Percentiles rank a stretch among this genome's conserved stretches.
Evolutionary conservation across 2,797 vertebrate genomes (phyloP).

Genomic region (Esox masquinongy): DNA sequence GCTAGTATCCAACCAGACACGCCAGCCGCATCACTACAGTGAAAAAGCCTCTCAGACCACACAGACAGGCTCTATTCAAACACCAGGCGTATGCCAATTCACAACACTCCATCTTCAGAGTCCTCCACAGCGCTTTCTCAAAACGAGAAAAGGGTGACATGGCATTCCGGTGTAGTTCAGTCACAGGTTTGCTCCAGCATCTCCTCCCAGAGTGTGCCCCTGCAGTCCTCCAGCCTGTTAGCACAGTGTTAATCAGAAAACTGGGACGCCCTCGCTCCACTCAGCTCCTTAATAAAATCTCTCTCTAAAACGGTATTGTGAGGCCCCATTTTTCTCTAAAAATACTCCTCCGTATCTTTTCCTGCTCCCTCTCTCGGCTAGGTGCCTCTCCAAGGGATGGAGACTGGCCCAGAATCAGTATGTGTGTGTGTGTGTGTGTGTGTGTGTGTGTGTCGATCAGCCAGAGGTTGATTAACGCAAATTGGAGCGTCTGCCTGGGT

Average conservation of each 20-base stretch:
- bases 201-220: constrained; percentile 56
- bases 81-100: constrained; percentile 16
- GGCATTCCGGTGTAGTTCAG: constrained; percentile 59
- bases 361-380: constrained; percentile 73
- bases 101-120: background rate
- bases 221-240: constrained; percentile 52
- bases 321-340: constrained; percentile 84
- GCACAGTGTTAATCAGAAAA: constrained; percentile 79
- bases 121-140: constrained; percentile 51
- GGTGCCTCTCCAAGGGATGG: constrained; percentile 78
- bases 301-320: constrained; percentile 81
- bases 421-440: constrained; percentile 60
- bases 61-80: constrained; percentile 47
- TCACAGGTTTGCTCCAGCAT: constrained; percentile 67
- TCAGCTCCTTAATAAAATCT: constrained; percentile 79
- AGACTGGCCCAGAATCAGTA: constrained; percentile 82
- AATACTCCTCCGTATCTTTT: constrained; percentile 75
- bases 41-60: constrained; percentile 21
- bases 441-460: constrained; percentile 60
- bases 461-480: constrained; percentile 68
- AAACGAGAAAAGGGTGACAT: constrained; percentile 57
- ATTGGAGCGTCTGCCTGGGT: constrained; percentile 71
- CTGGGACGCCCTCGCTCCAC: constrained; percentile 79
- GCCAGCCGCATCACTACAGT: constrained; percentile 16
- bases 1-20: constrained; percentile 50